phyloP scores from a whole-genome alignment of 2,113 vertebrate species.

The Saguinus midas region DNA sequence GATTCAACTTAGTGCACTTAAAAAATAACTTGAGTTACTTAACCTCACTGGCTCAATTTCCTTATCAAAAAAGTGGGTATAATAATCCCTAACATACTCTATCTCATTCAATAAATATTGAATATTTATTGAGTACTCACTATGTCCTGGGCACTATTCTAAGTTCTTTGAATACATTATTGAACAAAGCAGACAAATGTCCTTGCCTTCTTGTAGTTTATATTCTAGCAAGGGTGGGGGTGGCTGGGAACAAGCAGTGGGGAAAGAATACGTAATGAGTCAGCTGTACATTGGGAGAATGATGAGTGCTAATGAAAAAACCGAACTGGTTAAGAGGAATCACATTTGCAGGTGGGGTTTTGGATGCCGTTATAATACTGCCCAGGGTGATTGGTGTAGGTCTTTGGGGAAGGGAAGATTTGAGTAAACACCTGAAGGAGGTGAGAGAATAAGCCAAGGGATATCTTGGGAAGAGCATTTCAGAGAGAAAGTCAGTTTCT shows the following conservation, averaged over 20 bases:
- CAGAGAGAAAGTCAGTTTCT: neutral
- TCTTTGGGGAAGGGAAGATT: neutral
- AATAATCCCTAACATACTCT: neutral
- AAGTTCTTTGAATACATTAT: neutral
- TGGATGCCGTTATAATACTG: neutral
- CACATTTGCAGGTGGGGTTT: neutral
- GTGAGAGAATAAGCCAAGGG: neutral
- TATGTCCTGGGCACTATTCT: neutral
- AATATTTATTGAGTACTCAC: neutral
- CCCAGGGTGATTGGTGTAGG: neutral
- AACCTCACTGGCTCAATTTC: neutral
- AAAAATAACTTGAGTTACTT: slow-evolving; percentile 5
- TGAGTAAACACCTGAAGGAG: neutral
- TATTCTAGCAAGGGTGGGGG: neutral
- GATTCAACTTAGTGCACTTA: neutral
- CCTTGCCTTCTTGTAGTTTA: neutral
- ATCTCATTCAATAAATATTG: neutral
- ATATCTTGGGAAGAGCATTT: neutral
- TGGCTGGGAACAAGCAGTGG: neutral
- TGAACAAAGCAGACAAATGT: neutral
- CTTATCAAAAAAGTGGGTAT: neutral
- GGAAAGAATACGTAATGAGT: neutral
- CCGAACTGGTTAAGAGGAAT: neutral
- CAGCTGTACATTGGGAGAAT: neutral
- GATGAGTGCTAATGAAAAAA: neutral